phyloP scores from a whole-genome alignment of 2,888 invertebrate genomes.

The Plagodis dolabraria region DNA sequence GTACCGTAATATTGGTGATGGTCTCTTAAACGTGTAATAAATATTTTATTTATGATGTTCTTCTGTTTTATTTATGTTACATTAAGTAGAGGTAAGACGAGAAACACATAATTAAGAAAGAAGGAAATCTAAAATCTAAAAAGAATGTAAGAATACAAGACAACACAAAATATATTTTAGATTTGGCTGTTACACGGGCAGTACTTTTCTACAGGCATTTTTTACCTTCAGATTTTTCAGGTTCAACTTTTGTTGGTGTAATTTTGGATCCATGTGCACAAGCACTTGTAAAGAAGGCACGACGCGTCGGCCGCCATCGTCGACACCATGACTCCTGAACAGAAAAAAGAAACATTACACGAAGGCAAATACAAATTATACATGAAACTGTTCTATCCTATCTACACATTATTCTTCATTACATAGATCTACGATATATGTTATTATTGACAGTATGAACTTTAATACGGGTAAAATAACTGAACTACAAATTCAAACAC shows the following conservation, averaged over 20 bases:
- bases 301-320: slow-evolving; percentile 82
- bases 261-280: slow-evolving; percentile 74
- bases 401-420: too few relatives aligned
- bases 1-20: slow-evolving; percentile 76
- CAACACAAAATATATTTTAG: too few relatives aligned
- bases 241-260: slow-evolving; percentile 69
- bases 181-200: too few relatives aligned
- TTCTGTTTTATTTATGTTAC: too few relatives aligned
- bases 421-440: neutral
- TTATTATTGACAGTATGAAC: neutral
- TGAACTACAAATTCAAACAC: too few relatives aligned
- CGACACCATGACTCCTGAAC: slow-evolving; percentile 87
- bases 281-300: slow-evolving; percentile 72
- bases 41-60: slow-evolving; percentile 53
- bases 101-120: too few relatives aligned
- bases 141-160: too few relatives aligned
- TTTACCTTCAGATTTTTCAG: slow-evolving; percentile 77
- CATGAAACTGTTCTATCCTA: neutral
- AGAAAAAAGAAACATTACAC: slow-evolving; percentile 22
- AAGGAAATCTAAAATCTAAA: too few relatives aligned
- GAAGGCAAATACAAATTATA: neutral
- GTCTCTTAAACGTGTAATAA: slow-evolving; percentile 72
- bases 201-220: neutral
- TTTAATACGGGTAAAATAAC: too few relatives aligned
- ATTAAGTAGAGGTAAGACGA: too few relatives aligned